Percentiles rank a stretch among this genome's conserved stretches.
Evolutionary conservation across 1,140 invertebrate genomes (phyloP).

Genomic region (Pseudomyrmex dendroicus): DNA sequence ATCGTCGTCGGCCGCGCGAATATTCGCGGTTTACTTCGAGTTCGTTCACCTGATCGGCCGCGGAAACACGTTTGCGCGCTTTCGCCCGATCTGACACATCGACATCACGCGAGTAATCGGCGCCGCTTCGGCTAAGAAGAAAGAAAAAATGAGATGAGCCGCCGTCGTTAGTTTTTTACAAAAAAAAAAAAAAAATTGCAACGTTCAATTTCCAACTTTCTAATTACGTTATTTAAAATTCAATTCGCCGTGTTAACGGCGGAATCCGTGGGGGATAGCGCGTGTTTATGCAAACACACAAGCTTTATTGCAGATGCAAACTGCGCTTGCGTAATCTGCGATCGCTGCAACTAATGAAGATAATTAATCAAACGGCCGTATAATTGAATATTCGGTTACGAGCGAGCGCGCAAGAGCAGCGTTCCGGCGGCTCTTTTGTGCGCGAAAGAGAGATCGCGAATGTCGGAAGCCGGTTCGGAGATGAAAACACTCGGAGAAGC

Average conservation of each 20-base stretch:
- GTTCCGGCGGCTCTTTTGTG: neutral
- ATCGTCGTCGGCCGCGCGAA: conserved; percentile 23
- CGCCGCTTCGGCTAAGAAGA: neutral
- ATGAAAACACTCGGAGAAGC: conserved; percentile 1
- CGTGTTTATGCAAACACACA: too few relatives aligned
- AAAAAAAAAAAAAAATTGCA: neutral
- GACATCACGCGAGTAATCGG: neutral
- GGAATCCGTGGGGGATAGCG: too few relatives aligned
- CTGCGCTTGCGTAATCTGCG: conserved; percentile 35
- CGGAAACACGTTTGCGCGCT: conserved; percentile 6
- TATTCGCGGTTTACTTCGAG: conserved; percentile 41
- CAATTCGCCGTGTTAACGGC: neutral
- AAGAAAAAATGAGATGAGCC: neutral
- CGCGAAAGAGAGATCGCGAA: neutral
- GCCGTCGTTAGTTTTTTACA: too few relatives aligned
- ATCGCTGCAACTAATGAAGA: neutral
- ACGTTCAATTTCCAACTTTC: conserved; percentile 8
- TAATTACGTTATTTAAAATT: neutral
- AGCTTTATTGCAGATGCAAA: too few relatives aligned
- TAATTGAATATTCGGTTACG: neutral
- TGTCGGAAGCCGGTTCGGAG: neutral
- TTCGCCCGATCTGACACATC: conserved; percentile 17
- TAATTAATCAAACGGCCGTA: conserved; percentile 1
- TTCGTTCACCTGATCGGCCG: conserved; percentile 43
- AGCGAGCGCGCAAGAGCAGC: neutral